phyloP scores from a whole-genome alignment of 2,113 vertebrate species.

The Perca fluviatilis region DNA sequence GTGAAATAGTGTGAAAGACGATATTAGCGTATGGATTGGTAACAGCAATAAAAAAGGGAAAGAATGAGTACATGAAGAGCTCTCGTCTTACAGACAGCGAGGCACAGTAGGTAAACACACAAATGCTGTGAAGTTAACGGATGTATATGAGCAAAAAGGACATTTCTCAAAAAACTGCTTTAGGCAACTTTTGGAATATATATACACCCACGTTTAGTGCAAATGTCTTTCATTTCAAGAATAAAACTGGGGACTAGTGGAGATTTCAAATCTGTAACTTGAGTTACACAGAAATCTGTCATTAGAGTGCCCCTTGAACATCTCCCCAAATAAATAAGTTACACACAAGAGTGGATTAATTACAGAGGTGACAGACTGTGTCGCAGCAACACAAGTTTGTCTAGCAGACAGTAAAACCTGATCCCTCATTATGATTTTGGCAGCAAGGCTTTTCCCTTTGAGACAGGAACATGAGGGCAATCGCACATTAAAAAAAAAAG shows the following conservation, averaged over 20 bases:
- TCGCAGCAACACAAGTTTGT: neutral
- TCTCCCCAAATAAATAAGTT: rapidly evolving
- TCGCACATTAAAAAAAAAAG: neutral
- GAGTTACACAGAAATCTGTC: neutral
- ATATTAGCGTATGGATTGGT: neutral
- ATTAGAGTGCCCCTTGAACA: neutral
- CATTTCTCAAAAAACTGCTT: neutral
- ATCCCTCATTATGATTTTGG: neutral
- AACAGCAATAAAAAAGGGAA: neutral
- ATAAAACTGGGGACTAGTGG: neutral
- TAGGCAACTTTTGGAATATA: neutral
- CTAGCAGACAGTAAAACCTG: neutral
- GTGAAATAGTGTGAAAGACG: neutral
- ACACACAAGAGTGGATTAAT: neutral
- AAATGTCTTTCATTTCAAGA: neutral
- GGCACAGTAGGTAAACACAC: neutral
- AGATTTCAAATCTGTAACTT: neutral
- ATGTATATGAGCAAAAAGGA: neutral
- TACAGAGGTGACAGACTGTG: neutral
- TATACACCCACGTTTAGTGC: rapidly evolving
- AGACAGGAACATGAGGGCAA: neutral
- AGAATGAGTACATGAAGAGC: neutral
- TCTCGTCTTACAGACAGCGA: neutral
- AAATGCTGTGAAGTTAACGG: neutral
- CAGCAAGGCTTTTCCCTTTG: conserved; percentile 42